phyloP scores from a whole-genome alignment of 2,113 vertebrate species.

The Gopherus flavomarginatus region DNA sequence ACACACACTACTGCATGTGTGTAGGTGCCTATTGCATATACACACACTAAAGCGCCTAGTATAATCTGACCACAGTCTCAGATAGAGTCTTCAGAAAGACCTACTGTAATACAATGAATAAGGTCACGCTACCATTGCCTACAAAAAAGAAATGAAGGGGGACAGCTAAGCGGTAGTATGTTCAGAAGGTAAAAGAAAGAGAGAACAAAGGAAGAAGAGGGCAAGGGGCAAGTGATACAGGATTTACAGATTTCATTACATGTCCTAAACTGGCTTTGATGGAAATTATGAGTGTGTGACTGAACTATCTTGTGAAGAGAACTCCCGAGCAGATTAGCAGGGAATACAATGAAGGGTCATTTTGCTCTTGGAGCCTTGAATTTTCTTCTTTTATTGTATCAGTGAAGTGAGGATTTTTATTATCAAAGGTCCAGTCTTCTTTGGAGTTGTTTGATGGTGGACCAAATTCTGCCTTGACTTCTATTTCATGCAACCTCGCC shows the following conservation, averaged over 20 bases:
- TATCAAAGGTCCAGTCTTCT: conserved; percentile 52
- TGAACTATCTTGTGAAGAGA: conserved; percentile 30
- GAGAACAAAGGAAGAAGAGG: background rate
- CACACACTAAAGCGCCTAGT: background rate
- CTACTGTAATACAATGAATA: background rate
- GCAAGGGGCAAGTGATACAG: background rate
- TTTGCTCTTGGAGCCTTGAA: conserved; percentile 46
- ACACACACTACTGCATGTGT: background rate
- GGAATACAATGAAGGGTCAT: conserved; percentile 29
- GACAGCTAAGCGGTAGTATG: background rate
- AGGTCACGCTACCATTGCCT: background rate
- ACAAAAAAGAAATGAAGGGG: background rate
- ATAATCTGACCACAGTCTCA: background rate
- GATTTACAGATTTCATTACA: conserved; percentile 21
- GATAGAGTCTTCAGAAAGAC: background rate
- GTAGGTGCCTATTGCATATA: background rate
- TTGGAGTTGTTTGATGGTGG: conserved; percentile 50
- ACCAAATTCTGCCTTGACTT: conserved; percentile 40
- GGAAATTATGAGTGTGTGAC: conserved; percentile 29
- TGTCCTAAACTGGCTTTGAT: conserved; percentile 23
- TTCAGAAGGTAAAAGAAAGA: background rate
- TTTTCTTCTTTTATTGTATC: conserved; percentile 34
- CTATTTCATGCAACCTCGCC: conserved; percentile 31
- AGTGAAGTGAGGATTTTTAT: conserved; percentile 15
- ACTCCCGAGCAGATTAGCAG: background rate